These are phyloP conservation scores for Catagonus wagneri DNA, from an alignment of 2,113 vertebrate genomes.

Conservation along the genomic window DNA sequence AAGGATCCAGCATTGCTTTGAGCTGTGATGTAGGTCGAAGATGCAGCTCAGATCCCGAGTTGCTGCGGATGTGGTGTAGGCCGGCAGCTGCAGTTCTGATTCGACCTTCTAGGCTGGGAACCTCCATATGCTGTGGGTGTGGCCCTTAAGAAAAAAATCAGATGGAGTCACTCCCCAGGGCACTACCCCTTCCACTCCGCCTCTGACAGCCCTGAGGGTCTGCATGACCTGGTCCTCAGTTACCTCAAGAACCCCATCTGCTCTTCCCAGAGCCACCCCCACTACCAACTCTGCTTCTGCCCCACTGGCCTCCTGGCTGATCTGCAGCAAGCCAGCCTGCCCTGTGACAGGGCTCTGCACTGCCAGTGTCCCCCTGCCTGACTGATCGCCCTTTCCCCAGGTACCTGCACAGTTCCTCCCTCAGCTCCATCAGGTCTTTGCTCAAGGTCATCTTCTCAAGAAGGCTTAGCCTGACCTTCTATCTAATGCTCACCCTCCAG, in stretches of 20 bases:
- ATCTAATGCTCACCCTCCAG: not conserved
- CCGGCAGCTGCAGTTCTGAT: no score
- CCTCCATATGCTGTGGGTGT: no score
- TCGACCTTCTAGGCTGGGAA: no score
- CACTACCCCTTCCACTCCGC: not conserved
- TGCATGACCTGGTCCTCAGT: not conserved
- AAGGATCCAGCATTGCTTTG: no score
- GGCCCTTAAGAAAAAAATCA: not conserved
- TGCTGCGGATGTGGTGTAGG: no score
- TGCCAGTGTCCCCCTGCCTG: fast-evolving
- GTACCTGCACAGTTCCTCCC: not conserved
- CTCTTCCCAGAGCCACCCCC: not conserved
- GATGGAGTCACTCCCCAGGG: not conserved
- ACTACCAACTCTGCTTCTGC: not conserved
- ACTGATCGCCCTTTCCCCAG: not conserved
- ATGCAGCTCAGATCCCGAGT: no score
- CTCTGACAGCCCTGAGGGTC: not conserved
- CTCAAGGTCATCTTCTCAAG: not conserved
- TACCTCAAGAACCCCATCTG: not conserved
- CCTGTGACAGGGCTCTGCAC: not conserved
- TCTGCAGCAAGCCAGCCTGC: not conserved
- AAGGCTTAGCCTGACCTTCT: not conserved
- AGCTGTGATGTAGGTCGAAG: no score
- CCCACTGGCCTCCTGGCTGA: not conserved
- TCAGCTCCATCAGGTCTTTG: not conserved